phyloP scores from a whole-genome alignment of 2,797 vertebrate species.

The Halcyon smyrnensis region DNA sequence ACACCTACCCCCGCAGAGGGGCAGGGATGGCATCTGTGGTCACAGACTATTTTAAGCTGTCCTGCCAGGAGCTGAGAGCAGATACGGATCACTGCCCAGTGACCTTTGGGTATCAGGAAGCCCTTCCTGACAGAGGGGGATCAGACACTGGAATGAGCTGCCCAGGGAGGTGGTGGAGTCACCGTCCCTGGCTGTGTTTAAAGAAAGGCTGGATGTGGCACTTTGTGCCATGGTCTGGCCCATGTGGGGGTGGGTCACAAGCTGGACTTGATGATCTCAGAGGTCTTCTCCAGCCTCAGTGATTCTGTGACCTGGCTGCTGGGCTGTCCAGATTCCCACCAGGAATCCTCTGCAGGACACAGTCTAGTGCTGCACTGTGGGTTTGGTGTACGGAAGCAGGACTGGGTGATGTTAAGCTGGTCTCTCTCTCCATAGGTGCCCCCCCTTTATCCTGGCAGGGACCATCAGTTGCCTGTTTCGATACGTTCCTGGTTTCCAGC shows the following conservation, averaged over 20 bases:
- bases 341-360: not conserved
- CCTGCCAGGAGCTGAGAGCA: not conserved
- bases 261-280: no score
- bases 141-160: no score
- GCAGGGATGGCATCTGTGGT: not conserved
- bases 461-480: not conserved
- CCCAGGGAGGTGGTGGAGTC: no score
- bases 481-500: not conserved
- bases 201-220: no score
- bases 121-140: no score
- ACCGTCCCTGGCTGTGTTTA: no score
- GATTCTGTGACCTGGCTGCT: not conserved
- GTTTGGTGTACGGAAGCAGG: not conserved
- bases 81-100: accelerated
- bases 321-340: not conserved
- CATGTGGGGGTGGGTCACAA: no score
- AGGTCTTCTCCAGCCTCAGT: no score
- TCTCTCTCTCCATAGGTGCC: not conserved
- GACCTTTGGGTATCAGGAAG: no score
- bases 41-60: not conserved
- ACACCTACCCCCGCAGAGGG: not conserved
- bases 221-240: no score
- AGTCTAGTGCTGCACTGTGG: not conserved
- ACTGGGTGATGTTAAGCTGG: not conserved
- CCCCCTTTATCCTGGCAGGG: not conserved